Percentiles rank a stretch among this genome's conserved stretches.
Conservation (phyloP, 2,797 vertebrate genomes). For the Fratercula arctica region DNA sequence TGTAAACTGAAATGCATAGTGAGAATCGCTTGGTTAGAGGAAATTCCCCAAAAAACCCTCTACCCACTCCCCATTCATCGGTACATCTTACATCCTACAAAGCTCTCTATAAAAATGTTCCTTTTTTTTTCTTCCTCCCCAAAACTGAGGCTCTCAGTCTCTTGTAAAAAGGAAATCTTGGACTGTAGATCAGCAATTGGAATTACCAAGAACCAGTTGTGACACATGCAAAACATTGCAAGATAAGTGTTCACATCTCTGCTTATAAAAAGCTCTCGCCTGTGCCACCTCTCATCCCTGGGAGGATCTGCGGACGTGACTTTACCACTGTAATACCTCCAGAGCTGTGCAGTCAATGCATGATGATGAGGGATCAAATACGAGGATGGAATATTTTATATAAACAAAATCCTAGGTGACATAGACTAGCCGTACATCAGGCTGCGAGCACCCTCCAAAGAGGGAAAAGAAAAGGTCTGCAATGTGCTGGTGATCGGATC, state of each 20-base stretch:
- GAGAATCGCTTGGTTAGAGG: not conserved
- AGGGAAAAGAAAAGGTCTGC: not conserved
- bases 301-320: not conserved
- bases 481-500: not conserved
- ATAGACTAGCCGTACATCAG: not conserved
- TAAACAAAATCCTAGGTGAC: not conserved
- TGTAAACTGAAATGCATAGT: not conserved
- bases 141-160: not conserved
- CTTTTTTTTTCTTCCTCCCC: rapidly evolving
- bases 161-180: not conserved
- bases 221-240: not conserved
- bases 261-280: not conserved
- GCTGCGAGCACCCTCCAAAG: not conserved
- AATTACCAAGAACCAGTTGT: not conserved
- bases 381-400: not conserved
- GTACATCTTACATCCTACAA: not conserved
- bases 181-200: not conserved
- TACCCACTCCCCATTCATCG: not conserved
- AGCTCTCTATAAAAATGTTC: not conserved
- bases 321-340: not conserved
- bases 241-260: not conserved
- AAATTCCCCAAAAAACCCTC: not conserved
- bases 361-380: not conserved
- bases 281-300: not conserved
- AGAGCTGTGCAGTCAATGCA: not conserved